Evolutionary conservation across 1,140 invertebrate genomes (phyloP).

Genomic region (Drosophila rhopaloa): DNA sequence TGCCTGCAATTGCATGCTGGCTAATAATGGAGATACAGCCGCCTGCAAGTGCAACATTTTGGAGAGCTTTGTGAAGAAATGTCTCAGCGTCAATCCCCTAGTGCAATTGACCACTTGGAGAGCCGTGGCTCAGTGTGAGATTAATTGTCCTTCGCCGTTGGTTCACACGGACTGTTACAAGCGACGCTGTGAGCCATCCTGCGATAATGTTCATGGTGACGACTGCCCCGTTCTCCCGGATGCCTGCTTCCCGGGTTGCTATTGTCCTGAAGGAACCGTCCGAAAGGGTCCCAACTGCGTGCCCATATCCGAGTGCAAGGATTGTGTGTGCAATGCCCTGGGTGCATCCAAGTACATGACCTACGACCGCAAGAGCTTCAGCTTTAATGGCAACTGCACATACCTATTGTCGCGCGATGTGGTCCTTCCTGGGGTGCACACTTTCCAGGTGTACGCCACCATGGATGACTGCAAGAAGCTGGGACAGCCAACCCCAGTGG

Average conservation of each 20-base stretch:
- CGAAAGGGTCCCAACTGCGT: constrained; percentile 89
- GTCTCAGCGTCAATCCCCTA: constrained; percentile 87
- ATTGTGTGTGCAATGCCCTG: constrained; percentile 90
- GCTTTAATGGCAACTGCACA: constrained; percentile 91
- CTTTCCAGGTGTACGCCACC: constrained; percentile 86
- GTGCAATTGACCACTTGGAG: constrained; percentile 90
- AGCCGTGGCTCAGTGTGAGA: constrained; percentile 86
- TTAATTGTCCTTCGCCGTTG: constrained; percentile 89
- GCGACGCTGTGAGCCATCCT: constrained; percentile 89
- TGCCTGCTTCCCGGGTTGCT: constrained; percentile 92
- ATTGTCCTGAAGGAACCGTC: constrained; percentile 91
- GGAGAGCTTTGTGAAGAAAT: constrained; percentile 89
- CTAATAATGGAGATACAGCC: constrained; percentile 79
- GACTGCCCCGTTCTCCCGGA: constrained; percentile 88
- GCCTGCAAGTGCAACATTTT: constrained; percentile 89
- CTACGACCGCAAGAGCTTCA: constrained; percentile 90
- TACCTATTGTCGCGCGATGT: constrained; percentile 90
- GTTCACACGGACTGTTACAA: constrained; percentile 93
- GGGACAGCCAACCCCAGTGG: constrained; percentile 39
- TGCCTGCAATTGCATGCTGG: constrained; percentile 88
- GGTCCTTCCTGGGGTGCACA: constrained; percentile 85
- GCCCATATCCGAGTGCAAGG: constrained; percentile 89
- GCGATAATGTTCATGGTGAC: constrained; percentile 87
- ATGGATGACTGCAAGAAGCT: constrained; percentile 79
- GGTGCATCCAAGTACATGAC: constrained; percentile 90